phyloP scores from a whole-genome alignment of 2,797 vertebrate genomes.

The Lemur catta region DNA sequence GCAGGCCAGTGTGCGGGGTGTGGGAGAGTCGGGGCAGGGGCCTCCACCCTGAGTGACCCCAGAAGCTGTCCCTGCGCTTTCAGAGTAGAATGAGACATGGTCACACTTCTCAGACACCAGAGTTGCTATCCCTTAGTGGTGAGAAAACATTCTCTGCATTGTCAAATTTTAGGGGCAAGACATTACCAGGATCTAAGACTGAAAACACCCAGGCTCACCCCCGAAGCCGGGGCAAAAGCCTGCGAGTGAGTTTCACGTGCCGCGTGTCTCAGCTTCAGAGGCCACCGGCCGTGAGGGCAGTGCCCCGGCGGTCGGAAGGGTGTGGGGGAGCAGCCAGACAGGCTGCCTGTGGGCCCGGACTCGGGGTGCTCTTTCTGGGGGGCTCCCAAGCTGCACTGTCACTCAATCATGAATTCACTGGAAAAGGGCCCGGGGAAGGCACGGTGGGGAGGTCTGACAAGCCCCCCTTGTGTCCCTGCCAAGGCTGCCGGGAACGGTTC shows the following conservation, averaged over 20 bases:
- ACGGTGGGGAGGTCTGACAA: neutral
- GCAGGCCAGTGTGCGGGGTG: neutral
- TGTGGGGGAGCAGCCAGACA: no score
- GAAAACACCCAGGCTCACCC: neutral
- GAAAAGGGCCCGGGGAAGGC: no score
- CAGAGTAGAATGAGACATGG: neutral
- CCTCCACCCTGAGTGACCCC: no score
- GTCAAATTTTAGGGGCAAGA: neutral
- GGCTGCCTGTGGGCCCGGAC: no score
- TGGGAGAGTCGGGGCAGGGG: neutral
- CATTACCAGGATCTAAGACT: no score
- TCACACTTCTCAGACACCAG: neutral
- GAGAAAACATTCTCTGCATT: neutral
- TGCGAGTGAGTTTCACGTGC: no score
- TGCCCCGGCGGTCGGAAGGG: no score
- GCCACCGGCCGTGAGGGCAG: no score
- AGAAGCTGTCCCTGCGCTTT: neutral
- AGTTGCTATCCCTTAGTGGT: neutral
- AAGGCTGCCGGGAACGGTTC: no score
- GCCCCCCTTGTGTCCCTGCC: neutral
- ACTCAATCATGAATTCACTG: neutral
- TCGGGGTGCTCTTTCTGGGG: neutral
- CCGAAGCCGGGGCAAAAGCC: neutral
- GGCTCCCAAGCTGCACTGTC: no score
- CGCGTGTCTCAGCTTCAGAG: neutral